Evolutionary conservation across 2,797 vertebrate species (phyloP), one percentile per base, ranked within the genome.

Genomic region (Labeo calbasu): DNA sequence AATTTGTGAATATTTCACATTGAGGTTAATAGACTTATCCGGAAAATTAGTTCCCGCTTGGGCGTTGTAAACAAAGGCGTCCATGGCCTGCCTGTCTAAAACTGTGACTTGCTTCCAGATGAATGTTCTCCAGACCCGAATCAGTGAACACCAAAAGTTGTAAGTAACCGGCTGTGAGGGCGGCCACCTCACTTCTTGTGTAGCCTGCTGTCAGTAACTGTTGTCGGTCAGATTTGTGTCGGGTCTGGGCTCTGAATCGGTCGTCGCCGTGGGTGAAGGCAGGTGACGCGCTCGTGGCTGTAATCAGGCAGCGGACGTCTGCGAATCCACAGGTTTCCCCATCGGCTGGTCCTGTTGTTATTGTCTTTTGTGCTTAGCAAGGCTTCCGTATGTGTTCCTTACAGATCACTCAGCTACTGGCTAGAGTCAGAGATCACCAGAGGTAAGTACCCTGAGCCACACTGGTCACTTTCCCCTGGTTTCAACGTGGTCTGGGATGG

Each of bases 91-190:
- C 81, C 79, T 70, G 61, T 91, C 89, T 92, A 90, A 93, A 93
- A 90, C 86, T 91, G 89, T 92, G 87, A 89, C 89, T 92, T 90
- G 87, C 89, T 93, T 94, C 57, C 93, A 94, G 93, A 91, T 93
- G 69, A 92, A 88, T 87, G 84, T 90, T 73, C 88, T 93, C 70
- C 92, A 94, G 90, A 70, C 85, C 90, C 84, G 92, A 92, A 91
- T 94, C 92, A 90, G 17, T 87, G 92, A 94, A 83, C 92, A 94
- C 86, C 93, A 90, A 91, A 94, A 93, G 92, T 93, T 92, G 94
- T 93, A 91, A 94, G 91, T 93, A 94, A 89, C 82, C 46, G 84
- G 86, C 85, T 87, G 86, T 88, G 61, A 82, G 59, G 86, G 83
- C 32, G 77, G 75, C 86, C 66, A 84, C 86, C 87, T 89, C 87